phyloP scores from a whole-genome alignment of 2,113 vertebrate species.

The Notechis scutatus region DNA sequence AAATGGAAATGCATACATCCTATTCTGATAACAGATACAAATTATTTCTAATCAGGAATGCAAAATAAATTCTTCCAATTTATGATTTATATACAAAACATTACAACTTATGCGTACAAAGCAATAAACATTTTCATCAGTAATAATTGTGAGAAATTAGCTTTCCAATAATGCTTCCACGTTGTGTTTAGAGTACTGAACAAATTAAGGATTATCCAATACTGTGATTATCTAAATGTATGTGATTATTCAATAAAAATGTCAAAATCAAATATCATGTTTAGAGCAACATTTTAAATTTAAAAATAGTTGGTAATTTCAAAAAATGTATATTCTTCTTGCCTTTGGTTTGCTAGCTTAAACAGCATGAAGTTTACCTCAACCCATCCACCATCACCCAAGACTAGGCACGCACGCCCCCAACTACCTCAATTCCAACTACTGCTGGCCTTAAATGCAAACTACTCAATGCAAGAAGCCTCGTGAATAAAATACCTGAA shows the following conservation, averaged over 20 bases:
- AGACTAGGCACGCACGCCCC: too few species aligned
- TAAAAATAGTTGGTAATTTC: conserved; percentile 50
- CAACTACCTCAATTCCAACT: too few species aligned
- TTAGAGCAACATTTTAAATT: conserved; percentile 41
- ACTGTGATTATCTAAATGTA: conserved; percentile 33
- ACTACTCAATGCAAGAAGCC: too few species aligned
- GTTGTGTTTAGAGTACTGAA: conserved; percentile 18
- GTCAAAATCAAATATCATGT: conserved; percentile 36
- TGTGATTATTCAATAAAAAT: conserved; percentile 14
- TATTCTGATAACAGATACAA: background rate
- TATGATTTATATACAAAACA: conserved; percentile 30
- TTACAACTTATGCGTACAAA: conserved; percentile 9
- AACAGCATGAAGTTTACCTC: conserved; percentile 17
- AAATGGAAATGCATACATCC: background rate
- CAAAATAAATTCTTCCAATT: background rate
- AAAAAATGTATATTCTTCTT: conserved; percentile 38
- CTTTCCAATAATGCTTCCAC: conserved; percentile 27
- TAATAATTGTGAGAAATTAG: conserved; percentile 26
- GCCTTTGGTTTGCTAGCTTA: conserved; percentile 32
- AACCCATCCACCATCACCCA: too few species aligned
- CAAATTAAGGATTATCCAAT: conserved; percentile 37
- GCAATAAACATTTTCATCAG: conserved; percentile 26
- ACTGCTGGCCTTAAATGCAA: too few species aligned
- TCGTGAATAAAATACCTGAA: too few species aligned
- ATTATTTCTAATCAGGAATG: background rate